Evolutionary conservation across 2,113 vertebrate genomes (phyloP).

Genomic region (Chaetorhynchus papuensis): DNA sequence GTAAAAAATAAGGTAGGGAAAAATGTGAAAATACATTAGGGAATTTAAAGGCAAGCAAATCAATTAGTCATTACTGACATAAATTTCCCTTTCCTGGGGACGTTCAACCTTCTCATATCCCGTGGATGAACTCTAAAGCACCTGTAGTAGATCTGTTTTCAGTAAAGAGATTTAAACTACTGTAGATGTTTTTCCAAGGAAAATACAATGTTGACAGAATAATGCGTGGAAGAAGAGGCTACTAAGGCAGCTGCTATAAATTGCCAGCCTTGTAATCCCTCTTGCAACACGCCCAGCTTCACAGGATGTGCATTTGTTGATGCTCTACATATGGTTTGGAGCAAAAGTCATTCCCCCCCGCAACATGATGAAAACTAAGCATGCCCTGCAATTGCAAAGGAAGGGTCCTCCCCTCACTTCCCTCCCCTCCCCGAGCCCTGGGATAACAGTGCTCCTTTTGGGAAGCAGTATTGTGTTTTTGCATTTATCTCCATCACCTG

Average conservation of each 20-base stretch:
- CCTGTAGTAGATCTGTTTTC: slow-evolving; percentile 74
- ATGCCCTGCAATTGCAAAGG: not conserved
- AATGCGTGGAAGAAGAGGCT: slow-evolving; percentile 69
- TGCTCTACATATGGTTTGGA: slow-evolving; percentile 64
- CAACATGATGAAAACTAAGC: slow-evolving; percentile 27
- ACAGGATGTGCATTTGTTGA: slow-evolving; percentile 60
- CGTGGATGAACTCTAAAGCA: slow-evolving; percentile 74
- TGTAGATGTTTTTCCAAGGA: slow-evolving; percentile 76
- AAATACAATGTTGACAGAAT: slow-evolving; percentile 78
- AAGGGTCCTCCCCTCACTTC: not conserved
- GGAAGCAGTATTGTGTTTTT: not conserved
- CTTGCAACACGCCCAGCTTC: slow-evolving; percentile 31
- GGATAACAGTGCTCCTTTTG: not conserved
- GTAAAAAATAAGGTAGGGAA: slow-evolving; percentile 47
- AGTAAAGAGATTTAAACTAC: slow-evolving; percentile 69
- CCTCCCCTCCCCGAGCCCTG: not conserved
- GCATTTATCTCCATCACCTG: not conserved
- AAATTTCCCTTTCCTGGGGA: slow-evolving; percentile 69
- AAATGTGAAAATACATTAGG: slow-evolving; percentile 58
- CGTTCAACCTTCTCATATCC: slow-evolving; percentile 69
- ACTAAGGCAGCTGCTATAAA: slow-evolving; percentile 72
- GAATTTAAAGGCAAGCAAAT: slow-evolving; percentile 67
- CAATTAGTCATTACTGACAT: slow-evolving; percentile 74
- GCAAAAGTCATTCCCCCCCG: slow-evolving; percentile 16
- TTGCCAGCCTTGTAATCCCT: slow-evolving; percentile 68